Evolutionary conservation across 2,797 vertebrate species (phyloP).

Genomic region (Allobates femoralis): DNA sequence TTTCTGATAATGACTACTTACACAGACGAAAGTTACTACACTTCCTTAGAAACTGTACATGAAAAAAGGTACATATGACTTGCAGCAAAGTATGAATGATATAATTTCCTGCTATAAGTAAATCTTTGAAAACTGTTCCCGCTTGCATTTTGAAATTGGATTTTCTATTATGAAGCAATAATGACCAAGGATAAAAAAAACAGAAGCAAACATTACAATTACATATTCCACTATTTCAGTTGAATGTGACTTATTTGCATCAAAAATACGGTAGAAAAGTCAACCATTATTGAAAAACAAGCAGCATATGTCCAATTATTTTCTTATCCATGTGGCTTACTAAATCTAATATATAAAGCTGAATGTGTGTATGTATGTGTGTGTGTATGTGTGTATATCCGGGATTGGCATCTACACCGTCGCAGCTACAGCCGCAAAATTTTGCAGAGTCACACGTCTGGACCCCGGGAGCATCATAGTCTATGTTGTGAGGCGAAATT

Average conservation of each 20-base stretch:
- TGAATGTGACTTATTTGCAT: too few species aligned
- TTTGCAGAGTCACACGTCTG: too few species aligned
- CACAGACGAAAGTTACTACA: not conserved
- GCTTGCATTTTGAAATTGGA: not conserved
- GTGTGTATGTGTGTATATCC: too few species aligned
- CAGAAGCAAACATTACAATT: not conserved
- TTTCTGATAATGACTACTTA: not conserved
- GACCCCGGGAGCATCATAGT: too few species aligned
- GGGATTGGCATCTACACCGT: too few species aligned
- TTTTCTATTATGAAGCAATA: not conserved
- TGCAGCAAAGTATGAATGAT: not conserved
- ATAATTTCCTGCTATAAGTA: not conserved
- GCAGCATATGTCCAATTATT: not conserved
- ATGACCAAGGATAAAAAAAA: not conserved
- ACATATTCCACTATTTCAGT: not conserved
- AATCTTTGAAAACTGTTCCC: not conserved
- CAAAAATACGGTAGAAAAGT: too few species aligned
- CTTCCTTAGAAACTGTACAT: not conserved
- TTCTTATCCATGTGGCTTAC: not conserved
- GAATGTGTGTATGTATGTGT: too few species aligned
- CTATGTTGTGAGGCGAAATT: too few species aligned
- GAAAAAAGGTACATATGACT: not conserved
- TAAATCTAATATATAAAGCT: too few species aligned
- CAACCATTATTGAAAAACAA: too few species aligned
- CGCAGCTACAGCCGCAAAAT: too few species aligned